Evolutionary conservation across 2,888 invertebrate species (phyloP), one percentile per base, ranked within the genome.

Genomic region (Sesia bembeciformis): DNA sequence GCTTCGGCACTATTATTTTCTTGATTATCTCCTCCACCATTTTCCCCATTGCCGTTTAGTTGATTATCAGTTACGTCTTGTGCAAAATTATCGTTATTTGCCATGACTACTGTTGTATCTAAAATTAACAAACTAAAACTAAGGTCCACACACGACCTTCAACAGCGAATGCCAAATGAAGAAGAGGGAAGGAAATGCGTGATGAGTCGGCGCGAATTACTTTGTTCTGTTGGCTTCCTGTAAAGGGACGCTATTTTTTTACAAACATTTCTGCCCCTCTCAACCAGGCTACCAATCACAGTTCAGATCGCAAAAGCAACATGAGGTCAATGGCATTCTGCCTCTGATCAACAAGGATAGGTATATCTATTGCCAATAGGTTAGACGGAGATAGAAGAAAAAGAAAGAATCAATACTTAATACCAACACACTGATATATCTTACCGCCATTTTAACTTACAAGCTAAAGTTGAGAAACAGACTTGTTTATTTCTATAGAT

Each of bases 1-100:
- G 93, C 93, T 87, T 94, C 94, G 65, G 93, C 93, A 83, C 92
- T 92, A 67, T 93, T 93, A 84, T 93, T 92, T 77, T 94, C 94
- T 70, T 91, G 91, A 74, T 91, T 93, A 77, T 93, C 94, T 67
- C 93, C 93, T 65, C 92, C 91, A 74, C 92, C 92, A 76, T 93
- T 93, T 78, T 92, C 92, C 62, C 78, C 77, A 75, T 88, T 90
- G 70, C 90, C 90, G 81, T 91, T 91, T 76, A 90, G 91, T 83
- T 93, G 93, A 82, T 93, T 93, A 69, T 94, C 93, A 73, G 92
- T 92, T 71, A 94, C 92, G 78, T 94, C 94, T 91, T 94, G 93
- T 68, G 94, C 93, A 86, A 94, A 94, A 84, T 94, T 94, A 86
- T 94, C 94, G 81, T 94, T 94, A 86, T 94, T 94, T 69, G 92